These are phyloP conservation scores for Paragorgia papillata DNA, from an alignment of 92 coral and sea anemone species.

Conservation along the genomic window DNA sequence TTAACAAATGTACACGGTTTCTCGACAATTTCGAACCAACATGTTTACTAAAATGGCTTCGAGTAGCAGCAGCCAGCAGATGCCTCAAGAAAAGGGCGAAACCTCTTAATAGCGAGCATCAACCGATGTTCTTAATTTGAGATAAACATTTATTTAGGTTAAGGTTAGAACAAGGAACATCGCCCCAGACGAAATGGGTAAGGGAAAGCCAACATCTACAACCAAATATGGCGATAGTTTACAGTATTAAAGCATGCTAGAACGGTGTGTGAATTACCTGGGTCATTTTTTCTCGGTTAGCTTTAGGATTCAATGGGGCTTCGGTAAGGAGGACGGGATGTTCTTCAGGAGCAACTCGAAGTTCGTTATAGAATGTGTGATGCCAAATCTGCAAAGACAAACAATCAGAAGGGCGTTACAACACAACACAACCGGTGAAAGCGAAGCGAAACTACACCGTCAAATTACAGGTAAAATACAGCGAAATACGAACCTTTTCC, in stretches of 20 bases:
- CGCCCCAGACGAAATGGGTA: too few species aligned
- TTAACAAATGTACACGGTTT: too few species aligned
- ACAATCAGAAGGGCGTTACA: constrained; percentile 25
- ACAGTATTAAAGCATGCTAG: background rate
- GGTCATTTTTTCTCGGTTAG: constrained; percentile 98
- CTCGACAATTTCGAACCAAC: too few species aligned
- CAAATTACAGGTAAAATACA: background rate
- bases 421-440: background rate
- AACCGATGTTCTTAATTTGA: too few species aligned
- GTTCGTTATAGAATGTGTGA: constrained; percentile 97
- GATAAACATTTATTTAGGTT: too few species aligned
- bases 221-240: constrained; percentile 16
- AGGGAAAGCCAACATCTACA: background rate
- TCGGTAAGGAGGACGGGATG: constrained; percentile 96
- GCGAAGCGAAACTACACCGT: background rate
- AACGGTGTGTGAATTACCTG: constrained; percentile 57
- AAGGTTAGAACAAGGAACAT: too few species aligned
- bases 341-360: constrained; percentile 97
- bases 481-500: constrained; percentile 72
- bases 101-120: too few species aligned
- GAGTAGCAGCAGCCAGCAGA: too few species aligned
- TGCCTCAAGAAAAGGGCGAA: too few species aligned
- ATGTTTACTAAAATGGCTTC: too few species aligned
- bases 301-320: constrained; percentile 98
- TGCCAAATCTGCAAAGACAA: constrained; percentile 83